Base-by-base conservation (phyloP, 2,888 invertebrate genomes). In the Cheilosia pagana region DNA sequence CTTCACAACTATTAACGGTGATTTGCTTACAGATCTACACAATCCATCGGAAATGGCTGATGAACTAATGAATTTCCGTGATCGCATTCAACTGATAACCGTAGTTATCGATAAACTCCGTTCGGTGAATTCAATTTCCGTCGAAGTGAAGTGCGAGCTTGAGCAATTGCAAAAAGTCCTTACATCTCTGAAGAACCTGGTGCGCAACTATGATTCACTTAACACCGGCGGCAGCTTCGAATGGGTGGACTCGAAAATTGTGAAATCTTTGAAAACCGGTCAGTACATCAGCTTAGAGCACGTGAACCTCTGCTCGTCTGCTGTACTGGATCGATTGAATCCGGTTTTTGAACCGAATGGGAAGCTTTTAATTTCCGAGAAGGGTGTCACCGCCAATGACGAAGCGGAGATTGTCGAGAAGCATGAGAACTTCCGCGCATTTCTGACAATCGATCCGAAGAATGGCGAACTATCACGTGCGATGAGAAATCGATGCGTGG, bases 401-500 rank as follows among this genome's bases (percentile, higher is more conserved):
- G 93, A 95, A 82, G 89, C 97, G 63, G 93, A 95, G 68, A 93
- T 94, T 67, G 95, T 99, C 21, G 94, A 92, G 88, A 98, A 99
- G 1, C 98, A 99, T 91, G 93, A 95, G 10, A 94, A 98, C 90
- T 99, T 99, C 91, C 94, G 98, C 87, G 94, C 99, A 45, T 98
- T 99, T 90, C 94, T 99, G 81, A 96, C 98, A 0, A 97, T 99
- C 95, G 97, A 99, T 92, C 97, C 99, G 0, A 95, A 95, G 89
- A 95, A 97, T 92, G 99, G 99, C 0, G 98, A 98, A 92, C 96
- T 99, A 87, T 99, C 99, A 0, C 94, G 97, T 88, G 99, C 99
- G 0, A 99, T 99, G 99, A 94, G 99, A 81, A 99, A 99, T 92
- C 94, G 99, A 89, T 98, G 99, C 3, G 95, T 99, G 0, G 99